Conservation (phyloP, 2,888 invertebrate genomes). For the Agrochola lychnidis region DNA sequence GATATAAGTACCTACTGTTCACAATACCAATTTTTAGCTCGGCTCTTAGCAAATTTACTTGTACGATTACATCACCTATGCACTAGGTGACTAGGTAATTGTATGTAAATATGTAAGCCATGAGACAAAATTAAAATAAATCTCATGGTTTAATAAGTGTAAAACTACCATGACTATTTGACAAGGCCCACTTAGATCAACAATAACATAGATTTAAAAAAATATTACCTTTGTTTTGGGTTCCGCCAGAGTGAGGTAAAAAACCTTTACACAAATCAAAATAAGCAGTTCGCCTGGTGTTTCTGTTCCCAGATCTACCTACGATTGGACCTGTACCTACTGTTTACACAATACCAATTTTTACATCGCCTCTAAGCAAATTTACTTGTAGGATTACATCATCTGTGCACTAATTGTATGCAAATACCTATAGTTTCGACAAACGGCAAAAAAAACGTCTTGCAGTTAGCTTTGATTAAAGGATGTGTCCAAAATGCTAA, state of each 20-base stretch:
- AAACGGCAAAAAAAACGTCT: conserved; percentile 4
- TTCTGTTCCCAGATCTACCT: background rate
- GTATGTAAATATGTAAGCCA: background rate
- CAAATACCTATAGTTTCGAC: conserved; percentile 6
- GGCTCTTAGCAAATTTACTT: too few relatives aligned
- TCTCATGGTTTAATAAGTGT: conserved; percentile 5
- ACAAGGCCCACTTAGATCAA: conserved; percentile 1
- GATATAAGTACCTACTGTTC: background rate
- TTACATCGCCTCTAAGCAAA: background rate
- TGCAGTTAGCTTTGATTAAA: background rate
- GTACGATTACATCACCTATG: too few relatives aligned
- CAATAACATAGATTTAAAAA: background rate
- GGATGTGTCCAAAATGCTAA: background rate
- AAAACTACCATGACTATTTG: conserved; percentile 2
- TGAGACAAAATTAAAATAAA: background rate
- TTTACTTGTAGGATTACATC: background rate
- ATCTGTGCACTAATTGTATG: background rate
- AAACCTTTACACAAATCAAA: background rate
- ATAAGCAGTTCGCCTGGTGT: background rate
- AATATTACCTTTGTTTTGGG: background rate
- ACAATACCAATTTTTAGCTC: background rate
- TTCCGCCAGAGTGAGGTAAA: background rate
- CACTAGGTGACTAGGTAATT: too few relatives aligned
- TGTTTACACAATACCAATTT: background rate
- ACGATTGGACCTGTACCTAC: background rate